Evolutionary conservation across 2,888 invertebrate species (phyloP).

Genomic region (Chymomyza fuscimana): DNA sequence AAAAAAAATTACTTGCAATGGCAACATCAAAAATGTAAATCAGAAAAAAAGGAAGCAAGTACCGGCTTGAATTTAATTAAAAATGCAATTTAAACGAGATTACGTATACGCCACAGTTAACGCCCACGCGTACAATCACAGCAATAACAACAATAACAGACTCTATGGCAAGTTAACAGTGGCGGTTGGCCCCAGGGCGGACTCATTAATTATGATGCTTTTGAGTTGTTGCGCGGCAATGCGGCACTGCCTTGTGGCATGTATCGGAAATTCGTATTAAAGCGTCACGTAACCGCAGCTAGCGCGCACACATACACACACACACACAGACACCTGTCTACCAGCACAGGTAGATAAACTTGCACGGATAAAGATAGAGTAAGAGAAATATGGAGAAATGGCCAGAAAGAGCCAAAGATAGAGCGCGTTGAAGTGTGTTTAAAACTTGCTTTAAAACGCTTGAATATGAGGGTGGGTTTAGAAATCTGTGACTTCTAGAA

Average conservation of each 20-base stretch:
- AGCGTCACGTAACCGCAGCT: constrained; percentile 47
- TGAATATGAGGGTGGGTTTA: constrained; percentile 5
- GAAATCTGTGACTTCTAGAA: too few species aligned
- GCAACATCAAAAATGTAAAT: not conserved
- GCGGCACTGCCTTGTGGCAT: constrained; percentile 38
- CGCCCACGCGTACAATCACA: constrained; percentile 30
- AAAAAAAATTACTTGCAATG: too few species aligned
- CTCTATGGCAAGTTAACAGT: not conserved
- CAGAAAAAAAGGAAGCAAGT: not conserved
- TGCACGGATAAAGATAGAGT: constrained; percentile 1
- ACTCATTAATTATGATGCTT: constrained; percentile 68
- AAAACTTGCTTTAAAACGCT: constrained; percentile 41
- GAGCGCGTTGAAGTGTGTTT: constrained; percentile 41
- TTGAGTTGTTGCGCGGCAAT: constrained; percentile 8
- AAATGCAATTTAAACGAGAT: constrained; percentile 56
- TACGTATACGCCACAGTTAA: constrained; percentile 30
- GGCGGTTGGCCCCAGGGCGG: constrained; percentile 22
- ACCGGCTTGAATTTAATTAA: constrained; percentile 24
- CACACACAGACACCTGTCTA: not conserved
- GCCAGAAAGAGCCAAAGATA: constrained; percentile 24
- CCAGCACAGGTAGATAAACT: not conserved
- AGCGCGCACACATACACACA: constrained; percentile 14
- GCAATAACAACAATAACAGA: constrained; percentile 14
- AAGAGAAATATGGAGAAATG: not conserved
- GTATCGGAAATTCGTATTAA: constrained; percentile 59